phyloP scores from a whole-genome alignment of 64 coral and sea anemone genomes.

The Hydrozoanthus tunicans region DNA sequence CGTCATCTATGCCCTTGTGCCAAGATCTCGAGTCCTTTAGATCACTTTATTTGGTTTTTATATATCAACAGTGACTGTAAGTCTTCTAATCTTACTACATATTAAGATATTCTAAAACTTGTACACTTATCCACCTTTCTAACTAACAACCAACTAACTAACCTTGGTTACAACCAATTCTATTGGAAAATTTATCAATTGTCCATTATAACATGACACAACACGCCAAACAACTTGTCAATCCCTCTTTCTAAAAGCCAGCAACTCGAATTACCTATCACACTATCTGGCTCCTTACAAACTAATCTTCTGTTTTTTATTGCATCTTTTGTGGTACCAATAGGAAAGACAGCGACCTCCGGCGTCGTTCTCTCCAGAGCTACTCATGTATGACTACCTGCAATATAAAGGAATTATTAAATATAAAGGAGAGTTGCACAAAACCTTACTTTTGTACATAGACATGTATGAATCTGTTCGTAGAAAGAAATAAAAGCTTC shows the following conservation, averaged over 20 bases:
- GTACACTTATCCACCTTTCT: not conserved
- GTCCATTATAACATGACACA: not conserved
- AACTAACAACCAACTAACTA: not conserved
- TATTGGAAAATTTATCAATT: too few species aligned
- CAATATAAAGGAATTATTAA: too few species aligned
- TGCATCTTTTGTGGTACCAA: not conserved
- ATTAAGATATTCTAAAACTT: not conserved
- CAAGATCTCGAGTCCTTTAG: too few species aligned
- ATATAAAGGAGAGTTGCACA: too few species aligned
- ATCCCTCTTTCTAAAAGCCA: not conserved
- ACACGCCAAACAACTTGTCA: not conserved
- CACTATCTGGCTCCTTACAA: not conserved
- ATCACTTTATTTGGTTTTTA: not conserved
- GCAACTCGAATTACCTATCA: not conserved
- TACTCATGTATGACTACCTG: too few species aligned
- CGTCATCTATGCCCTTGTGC: not conserved
- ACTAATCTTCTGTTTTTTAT: not conserved
- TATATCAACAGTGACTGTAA: not conserved
- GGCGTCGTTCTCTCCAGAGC: too few species aligned
- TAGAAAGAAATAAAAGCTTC: too few species aligned
- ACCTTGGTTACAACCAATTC: not conserved
- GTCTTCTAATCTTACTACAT: not conserved
- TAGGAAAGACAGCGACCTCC: too few species aligned
- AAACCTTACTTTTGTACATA: too few species aligned
- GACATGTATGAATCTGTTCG: too few species aligned